These are phyloP conservation scores for Cyprinella venusta DNA, from an alignment of 2,797 vertebrate genomes.

Conservation along the genomic window DNA sequence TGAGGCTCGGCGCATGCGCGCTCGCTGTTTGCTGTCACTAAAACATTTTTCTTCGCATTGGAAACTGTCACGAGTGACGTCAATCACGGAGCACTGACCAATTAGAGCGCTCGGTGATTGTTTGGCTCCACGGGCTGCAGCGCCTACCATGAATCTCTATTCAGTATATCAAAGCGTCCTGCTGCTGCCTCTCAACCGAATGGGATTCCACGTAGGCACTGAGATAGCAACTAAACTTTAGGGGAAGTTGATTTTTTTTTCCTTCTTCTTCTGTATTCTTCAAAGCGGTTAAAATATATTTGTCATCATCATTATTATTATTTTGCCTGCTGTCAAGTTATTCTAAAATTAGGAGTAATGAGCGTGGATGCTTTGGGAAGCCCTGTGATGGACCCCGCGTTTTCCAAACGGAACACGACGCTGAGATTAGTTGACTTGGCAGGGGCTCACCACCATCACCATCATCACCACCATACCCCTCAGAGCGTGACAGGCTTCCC, in stretches of 20 bases:
- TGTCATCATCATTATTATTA: constrained; percentile 86
- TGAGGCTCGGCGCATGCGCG: constrained; percentile 82
- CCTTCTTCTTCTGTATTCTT: constrained; percentile 68
- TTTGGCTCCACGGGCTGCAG: constrained; percentile 87
- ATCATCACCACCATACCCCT: constrained; percentile 88
- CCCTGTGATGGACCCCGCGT: constrained; percentile 89
- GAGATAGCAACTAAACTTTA: constrained; percentile 82
- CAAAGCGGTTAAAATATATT: constrained; percentile 87
- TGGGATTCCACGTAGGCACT: constrained; percentile 89
- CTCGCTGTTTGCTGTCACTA: constrained; percentile 73
- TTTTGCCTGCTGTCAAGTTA: constrained; percentile 90
- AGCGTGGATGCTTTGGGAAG: constrained; percentile 89
- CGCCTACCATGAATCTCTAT: constrained; percentile 89
- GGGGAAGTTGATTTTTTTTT: constrained; percentile 73
- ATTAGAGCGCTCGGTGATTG: constrained; percentile 87
- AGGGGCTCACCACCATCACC: constrained; percentile 86
- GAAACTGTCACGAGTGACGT: constrained; percentile 92
- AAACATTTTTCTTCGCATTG: constrained; percentile 85
- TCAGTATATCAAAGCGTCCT: constrained; percentile 89
- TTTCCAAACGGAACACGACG: constrained; percentile 89
- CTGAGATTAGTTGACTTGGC: constrained; percentile 93
- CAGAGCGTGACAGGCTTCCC: constrained; percentile 92
- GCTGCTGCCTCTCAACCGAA: constrained; percentile 88
- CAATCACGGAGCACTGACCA: constrained; percentile 84
- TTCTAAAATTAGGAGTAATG: constrained; percentile 88